Base-by-base conservation (phyloP, 1,140 invertebrate genomes). In the Eciton burchellii region DNA sequence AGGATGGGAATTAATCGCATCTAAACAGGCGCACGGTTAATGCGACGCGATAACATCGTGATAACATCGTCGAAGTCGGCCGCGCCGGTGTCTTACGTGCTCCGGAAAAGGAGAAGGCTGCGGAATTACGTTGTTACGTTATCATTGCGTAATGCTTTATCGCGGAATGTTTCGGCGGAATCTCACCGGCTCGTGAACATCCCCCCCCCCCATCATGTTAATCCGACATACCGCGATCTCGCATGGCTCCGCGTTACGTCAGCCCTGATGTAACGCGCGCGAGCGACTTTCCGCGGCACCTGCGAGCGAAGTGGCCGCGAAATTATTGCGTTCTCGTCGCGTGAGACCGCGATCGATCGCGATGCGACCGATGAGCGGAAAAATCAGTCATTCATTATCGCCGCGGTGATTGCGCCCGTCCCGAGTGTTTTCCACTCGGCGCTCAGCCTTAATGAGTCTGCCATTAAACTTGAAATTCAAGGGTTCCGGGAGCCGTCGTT, bases 151-250 rank as follows among this genome's bases (percentile, higher is more conserved):
- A n/a, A n/a, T n/a, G n/a, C n/a, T 56, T 57, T 35, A 26, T 45
- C 24, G n/a, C n/a, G 16, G 1, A 45, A 5, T 45, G 70, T 77
- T 68, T 68, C 35, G 49, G 12, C 43, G 12, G 35, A 56, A 66
- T 77, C 74, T 77, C 74, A 21, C 0, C 43, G 35, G n/a, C 56
- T 79, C 12, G 35, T 35, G 70, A 68, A 45, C 56, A 70, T 21
- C 35, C 70, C 43, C 14, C 3, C 35, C 70, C 43, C 14, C 3
- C 12, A 56, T 79, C 70, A 21, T 68, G 35, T 70, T 68, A 54
- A 68, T 56, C 16, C 49, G 11, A 19, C 14, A 29, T 24, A 29
- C 66, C 62, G 29, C 26, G 72, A 63, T 77, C 35, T 29, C 26
- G 9, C 14, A 73, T 60, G 19, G 29, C 47, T 24, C 52, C 35